Evolutionary conservation across 2,797 vertebrate species (phyloP).

Genomic region (Gypaetus barbatus): DNA sequence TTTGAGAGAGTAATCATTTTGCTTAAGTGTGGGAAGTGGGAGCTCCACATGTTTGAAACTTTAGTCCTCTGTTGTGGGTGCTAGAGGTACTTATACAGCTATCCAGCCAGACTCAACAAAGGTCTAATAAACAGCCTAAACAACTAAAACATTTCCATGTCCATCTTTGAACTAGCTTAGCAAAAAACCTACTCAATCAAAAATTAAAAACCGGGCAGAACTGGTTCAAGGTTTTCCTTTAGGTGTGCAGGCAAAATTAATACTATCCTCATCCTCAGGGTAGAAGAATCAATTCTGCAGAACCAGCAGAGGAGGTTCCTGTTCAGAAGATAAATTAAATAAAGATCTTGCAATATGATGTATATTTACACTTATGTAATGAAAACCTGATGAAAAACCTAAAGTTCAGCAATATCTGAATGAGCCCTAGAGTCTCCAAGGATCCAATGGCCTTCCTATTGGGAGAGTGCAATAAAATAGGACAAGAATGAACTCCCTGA

Average conservation of each 20-base stretch:
- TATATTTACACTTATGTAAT: not conserved
- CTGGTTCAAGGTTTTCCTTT: not conserved
- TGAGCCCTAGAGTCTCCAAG: not conserved
- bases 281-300: not conserved
- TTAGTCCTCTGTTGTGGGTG: not conserved
- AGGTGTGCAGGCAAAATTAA: not conserved
- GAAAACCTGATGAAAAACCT: not conserved
- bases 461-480: not conserved
- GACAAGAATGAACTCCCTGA: not conserved
- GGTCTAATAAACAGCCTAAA: not conserved
- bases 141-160: not conserved
- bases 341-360: not conserved
- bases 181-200: not conserved
- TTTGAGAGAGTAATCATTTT: not conserved
- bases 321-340: not conserved
- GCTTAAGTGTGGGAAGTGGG: not conserved
- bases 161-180: not conserved
- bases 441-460: not conserved
- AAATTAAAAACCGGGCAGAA: not conserved
- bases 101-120: not conserved
- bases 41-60: not conserved
- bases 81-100: not conserved
- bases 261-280: not conserved
- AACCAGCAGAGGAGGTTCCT: not conserved
- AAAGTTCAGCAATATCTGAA: not conserved